Evolutionary conservation across 2,888 invertebrate genomes (phyloP).

Genomic region (Laothoe populi): DNA sequence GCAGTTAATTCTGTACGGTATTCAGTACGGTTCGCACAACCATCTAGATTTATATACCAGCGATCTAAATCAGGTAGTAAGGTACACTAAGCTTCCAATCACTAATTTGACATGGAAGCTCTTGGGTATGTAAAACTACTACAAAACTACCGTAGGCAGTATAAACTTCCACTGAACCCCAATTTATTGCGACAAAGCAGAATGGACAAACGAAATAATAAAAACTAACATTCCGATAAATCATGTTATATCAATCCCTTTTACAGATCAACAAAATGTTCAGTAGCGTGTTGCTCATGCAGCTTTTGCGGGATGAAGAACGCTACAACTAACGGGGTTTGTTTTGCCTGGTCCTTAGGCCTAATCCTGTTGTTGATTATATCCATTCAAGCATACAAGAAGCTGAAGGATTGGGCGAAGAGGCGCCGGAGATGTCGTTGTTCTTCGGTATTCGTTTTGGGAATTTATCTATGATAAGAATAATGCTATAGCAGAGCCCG

Average conservation of each 20-base stretch:
- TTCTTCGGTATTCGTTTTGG: background rate
- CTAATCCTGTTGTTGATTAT: background rate
- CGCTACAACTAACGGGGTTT: background rate
- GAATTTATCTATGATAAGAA: background rate
- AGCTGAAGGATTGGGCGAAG: slow-evolving; percentile 4
- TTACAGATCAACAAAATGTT: background rate
- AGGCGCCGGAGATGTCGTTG: background rate
- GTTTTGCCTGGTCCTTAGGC: background rate
- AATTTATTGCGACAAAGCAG: background rate
- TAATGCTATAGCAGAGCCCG: too few relatives aligned
- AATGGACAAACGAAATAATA: background rate
- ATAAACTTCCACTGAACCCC: background rate
- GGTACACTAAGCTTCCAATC: too few relatives aligned
- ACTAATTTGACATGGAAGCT: too few relatives aligned
- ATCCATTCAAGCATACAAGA: background rate
- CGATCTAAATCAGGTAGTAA: too few relatives aligned
- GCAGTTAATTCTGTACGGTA: background rate
- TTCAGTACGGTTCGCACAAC: too few relatives aligned
- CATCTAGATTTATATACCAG: too few relatives aligned
- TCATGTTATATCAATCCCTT: background rate
- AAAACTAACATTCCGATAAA: background rate
- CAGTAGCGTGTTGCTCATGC: background rate
- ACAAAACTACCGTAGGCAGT: too few relatives aligned
- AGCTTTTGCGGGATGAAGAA: background rate
- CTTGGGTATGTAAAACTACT: too few relatives aligned